Percentiles rank a stretch among this genome's conserved stretches.
Evolutionary conservation across 2,797 vertebrate genomes (phyloP).

Genomic region (Sebastolobus alascanus): DNA sequence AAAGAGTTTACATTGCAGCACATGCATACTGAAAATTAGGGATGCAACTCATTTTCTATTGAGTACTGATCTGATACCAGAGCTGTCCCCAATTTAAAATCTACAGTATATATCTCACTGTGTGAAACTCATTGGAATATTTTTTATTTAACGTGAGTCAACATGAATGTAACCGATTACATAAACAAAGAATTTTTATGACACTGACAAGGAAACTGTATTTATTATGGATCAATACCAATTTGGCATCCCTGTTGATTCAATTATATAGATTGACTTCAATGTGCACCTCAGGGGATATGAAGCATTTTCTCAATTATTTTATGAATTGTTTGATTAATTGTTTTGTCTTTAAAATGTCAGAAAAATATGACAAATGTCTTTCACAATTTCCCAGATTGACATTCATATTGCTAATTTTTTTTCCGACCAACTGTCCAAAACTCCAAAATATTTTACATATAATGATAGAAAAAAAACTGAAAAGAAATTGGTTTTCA

Average conservation of each 20-base stretch:
- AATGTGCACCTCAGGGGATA: background rate
- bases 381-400: background rate
- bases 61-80: background rate
- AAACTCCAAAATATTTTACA: background rate
- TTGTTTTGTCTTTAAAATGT: background rate
- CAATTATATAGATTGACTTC: background rate
- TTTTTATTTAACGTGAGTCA: background rate
- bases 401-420: background rate
- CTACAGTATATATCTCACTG: background rate
- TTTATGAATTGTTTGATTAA: background rate
- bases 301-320: background rate
- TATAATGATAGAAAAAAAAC: background rate
- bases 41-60: background rate
- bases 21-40: background rate
- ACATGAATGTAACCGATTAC: background rate
- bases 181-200: background rate
- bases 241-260: background rate
- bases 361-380: background rate
- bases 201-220: background rate
- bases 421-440: background rate
- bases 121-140: background rate
- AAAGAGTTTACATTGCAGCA: background rate
- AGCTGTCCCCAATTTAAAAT: background rate
- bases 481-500: background rate
- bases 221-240: background rate